phyloP scores from a whole-genome alignment of 2,888 invertebrate species.

The Polia nebulosa region DNA sequence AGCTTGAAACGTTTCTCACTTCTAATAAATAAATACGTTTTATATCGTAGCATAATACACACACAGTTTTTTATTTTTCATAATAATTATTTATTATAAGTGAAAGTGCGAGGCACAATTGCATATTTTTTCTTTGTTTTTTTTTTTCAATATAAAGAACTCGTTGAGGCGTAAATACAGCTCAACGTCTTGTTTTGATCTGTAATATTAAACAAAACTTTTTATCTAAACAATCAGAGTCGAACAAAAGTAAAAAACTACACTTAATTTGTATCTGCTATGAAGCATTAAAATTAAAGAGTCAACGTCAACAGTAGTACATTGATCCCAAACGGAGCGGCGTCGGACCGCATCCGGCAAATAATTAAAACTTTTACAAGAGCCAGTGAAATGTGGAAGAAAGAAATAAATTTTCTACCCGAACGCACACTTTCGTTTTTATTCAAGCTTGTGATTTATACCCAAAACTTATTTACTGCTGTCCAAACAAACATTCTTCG shows the following conservation, averaged over 20 bases:
- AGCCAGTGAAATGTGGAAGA: slow-evolving; percentile 84
- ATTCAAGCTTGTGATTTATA: slow-evolving; percentile 83
- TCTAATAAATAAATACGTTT: too few relatives aligned
- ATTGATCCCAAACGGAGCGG: slow-evolving; percentile 80
- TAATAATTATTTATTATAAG: too few relatives aligned
- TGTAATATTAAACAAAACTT: slow-evolving; percentile 32
- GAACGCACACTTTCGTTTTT: slow-evolving; percentile 86
- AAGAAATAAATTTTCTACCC: slow-evolving; percentile 87
- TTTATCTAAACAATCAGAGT: slow-evolving; percentile 42
- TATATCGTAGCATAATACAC: too few relatives aligned
- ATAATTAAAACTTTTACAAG: slow-evolving; percentile 88
- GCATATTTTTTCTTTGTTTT: too few relatives aligned
- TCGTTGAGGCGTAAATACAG: neutral
- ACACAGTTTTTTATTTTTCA: too few relatives aligned
- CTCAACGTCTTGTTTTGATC: slow-evolving; percentile 7
- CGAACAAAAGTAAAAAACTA: slow-evolving; percentile 52
- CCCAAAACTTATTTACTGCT: slow-evolving; percentile 71
- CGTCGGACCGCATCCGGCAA: slow-evolving; percentile 83
- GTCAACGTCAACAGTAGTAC: slow-evolving; percentile 75
- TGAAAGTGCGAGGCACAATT: too few relatives aligned
- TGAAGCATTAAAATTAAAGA: slow-evolving; percentile 74
- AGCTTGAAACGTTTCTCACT: too few relatives aligned
- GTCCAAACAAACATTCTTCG: slow-evolving; percentile 55
- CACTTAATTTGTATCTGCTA: slow-evolving; percentile 65
- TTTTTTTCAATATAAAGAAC: neutral